phyloP scores from a whole-genome alignment of 2,888 invertebrate genomes.

The Drosophila longiperda region DNA sequence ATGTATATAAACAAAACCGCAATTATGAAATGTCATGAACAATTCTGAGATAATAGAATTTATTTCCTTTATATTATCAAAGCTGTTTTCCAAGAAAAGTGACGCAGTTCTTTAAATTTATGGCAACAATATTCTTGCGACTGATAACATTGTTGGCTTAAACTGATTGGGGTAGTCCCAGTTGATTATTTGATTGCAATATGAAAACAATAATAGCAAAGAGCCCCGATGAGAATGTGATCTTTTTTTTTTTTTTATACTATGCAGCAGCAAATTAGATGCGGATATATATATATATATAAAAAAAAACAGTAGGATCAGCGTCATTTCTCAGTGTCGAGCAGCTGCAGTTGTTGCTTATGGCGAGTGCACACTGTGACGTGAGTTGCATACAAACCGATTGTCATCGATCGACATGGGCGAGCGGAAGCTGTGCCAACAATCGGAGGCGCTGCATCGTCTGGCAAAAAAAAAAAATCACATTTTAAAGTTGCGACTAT shows the following conservation, averaged over 20 bases:
- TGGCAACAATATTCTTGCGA: background rate
- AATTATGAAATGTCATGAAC: background rate
- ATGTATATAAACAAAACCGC: background rate
- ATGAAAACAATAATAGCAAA: background rate
- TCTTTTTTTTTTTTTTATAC: background rate
- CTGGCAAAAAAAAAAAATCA: constrained; percentile 2
- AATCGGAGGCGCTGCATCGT: constrained; percentile 7
- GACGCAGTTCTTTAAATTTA: background rate
- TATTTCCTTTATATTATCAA: background rate
- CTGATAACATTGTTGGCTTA: constrained; percentile 8
- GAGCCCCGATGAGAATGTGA: background rate
- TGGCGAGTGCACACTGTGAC: constrained; percentile 33
- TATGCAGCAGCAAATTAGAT: background rate
- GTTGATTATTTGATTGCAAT: background rate
- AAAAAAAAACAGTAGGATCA: background rate
- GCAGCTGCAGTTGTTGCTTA: constrained; percentile 18
- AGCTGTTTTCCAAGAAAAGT: background rate
- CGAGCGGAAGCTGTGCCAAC: constrained; percentile 46
- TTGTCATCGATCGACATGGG: background rate
- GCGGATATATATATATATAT: background rate
- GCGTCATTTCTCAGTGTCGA: constrained; percentile 6
- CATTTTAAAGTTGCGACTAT: constrained; percentile 37
- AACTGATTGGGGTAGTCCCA: constrained; percentile 20
- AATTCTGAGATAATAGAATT: background rate
- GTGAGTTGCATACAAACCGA: constrained; percentile 41